Evolutionary conservation across 2,113 vertebrate species (phyloP).

Genomic region (Accipiter cooperii): DNA sequence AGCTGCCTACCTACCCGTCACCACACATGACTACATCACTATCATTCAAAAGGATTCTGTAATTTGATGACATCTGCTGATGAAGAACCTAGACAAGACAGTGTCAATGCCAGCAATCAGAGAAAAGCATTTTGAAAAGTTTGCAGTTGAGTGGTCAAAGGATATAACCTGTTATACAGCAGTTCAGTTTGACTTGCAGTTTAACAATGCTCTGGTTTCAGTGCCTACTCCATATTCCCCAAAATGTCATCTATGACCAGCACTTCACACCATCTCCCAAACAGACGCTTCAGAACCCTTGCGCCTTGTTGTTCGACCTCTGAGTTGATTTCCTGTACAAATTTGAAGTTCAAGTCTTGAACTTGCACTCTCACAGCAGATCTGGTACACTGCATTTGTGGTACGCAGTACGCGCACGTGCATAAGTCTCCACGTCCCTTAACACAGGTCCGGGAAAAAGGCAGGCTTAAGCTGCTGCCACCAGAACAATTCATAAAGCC

Average conservation of each 20-base stretch:
- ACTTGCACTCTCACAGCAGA: not conserved
- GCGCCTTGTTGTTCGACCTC: not conserved
- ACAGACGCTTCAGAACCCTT: not conserved
- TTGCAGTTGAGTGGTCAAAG: not conserved
- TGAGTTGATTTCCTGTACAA: not conserved
- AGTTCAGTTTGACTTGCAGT: not conserved
- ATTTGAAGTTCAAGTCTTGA: not conserved
- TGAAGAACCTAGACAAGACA: not conserved
- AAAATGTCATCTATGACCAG: not conserved
- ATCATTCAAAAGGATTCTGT: not conserved
- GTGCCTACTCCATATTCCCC: not conserved
- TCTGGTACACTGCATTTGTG: no score
- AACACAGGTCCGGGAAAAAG: not conserved
- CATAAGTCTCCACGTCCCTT: fast-evolving
- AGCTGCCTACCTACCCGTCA: not conserved
- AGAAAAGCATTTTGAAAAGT: not conserved
- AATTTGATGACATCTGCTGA: not conserved
- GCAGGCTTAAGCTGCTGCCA: not conserved
- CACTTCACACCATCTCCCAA: fast-evolving
- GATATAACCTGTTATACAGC: not conserved
- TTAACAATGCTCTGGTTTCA: not conserved
- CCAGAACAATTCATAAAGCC: not conserved
- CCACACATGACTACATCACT: not conserved
- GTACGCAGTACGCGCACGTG: fast-evolving
- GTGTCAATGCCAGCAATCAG: not conserved